Percentiles rank a stretch among this genome's conserved stretches.
Conservation (phyloP, 1,140 invertebrate species). For the Euschistus heros region DNA sequence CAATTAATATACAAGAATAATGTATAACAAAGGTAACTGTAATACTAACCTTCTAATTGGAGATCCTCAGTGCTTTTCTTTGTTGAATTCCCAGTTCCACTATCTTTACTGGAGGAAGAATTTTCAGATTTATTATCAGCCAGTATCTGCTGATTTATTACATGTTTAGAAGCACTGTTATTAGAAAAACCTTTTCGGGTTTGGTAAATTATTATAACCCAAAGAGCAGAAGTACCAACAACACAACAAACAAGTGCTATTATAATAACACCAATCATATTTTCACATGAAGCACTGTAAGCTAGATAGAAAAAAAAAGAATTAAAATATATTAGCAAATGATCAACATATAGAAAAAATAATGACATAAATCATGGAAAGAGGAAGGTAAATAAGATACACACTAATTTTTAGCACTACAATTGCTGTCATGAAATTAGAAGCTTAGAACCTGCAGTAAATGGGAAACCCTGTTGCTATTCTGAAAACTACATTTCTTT, state of each 20-base stretch:
- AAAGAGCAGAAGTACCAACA: slow-evolving; percentile 77
- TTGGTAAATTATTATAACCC: slow-evolving; percentile 87
- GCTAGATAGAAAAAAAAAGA: slow-evolving; percentile 19
- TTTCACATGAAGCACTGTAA: slow-evolving; percentile 33
- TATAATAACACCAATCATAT: slow-evolving; percentile 74
- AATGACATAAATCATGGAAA: too few relatives aligned
- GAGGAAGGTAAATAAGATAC: too few relatives aligned
- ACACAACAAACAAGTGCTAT: slow-evolving; percentile 83
- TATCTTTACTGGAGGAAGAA: slow-evolving; percentile 46
- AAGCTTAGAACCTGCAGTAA: too few relatives aligned
- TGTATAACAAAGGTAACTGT: not conserved
- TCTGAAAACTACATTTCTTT: too few relatives aligned
- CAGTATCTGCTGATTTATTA: not conserved
- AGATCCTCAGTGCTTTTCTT: slow-evolving; percentile 46
- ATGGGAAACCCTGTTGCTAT: too few relatives aligned
- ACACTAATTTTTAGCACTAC: too few relatives aligned
- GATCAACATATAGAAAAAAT: too few relatives aligned
- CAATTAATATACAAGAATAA: not conserved
- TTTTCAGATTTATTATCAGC: slow-evolving; percentile 38
- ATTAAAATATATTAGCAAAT: slow-evolving; percentile 7
- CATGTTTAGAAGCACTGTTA: slow-evolving; percentile 29
- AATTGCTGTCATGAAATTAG: too few relatives aligned
- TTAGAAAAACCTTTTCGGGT: slow-evolving; percentile 50
- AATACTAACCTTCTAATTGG: slow-evolving; percentile 27
- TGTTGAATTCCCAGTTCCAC: slow-evolving; percentile 48